Evolutionary conservation across 2,113 vertebrate species (phyloP), one percentile per base, ranked within the genome.

Genomic region (Stictonetta naevosa): DNA sequence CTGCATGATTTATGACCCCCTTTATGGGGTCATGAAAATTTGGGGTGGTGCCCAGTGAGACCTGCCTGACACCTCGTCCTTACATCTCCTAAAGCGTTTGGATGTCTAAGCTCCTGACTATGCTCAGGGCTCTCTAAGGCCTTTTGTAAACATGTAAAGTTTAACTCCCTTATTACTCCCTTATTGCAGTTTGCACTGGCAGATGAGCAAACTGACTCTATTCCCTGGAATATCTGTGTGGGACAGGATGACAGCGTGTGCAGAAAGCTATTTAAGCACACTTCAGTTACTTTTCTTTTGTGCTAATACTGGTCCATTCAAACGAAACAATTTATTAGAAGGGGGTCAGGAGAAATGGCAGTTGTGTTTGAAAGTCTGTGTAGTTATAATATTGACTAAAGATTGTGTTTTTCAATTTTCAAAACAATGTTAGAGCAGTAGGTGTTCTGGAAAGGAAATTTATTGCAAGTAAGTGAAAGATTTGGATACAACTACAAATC

Each of bases 221-320:
- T 40, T 5, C 33, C 62, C 71, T 1, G 1, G 4, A 6, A 2
- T 36, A 13, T 23, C 26, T 3, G 60, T 28, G 42, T 0, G 1
- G 74, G 84, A 10, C 42, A 31, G 55, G 9, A 28, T 0, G 1
- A 10, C 0, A 5, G 38, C 44, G 14, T 34, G 16, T 2, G 25
- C 5, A 5, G n/a, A 26, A 9, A 48, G 64, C n/a, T 36, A 0
- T 8, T 16, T 10, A 8, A 18, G 22, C 6, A 3, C 21, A 56
- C 52, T 42, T 36, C 10, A 1, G 63, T 6, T 12, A 1, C 1
- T 17, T 20, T 11, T 38, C 85, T 44, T 20, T 5, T 3, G 31
- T 34, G 53, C 14, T 17, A 5, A 6, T 5, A 33, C 8, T 3
- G 26, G 5, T 17, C n/a, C 14, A 1, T 20, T 50, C 33, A n/a